Conservation (phyloP, 2,113 vertebrate species). For the Colistium nudipinnis region DNA sequence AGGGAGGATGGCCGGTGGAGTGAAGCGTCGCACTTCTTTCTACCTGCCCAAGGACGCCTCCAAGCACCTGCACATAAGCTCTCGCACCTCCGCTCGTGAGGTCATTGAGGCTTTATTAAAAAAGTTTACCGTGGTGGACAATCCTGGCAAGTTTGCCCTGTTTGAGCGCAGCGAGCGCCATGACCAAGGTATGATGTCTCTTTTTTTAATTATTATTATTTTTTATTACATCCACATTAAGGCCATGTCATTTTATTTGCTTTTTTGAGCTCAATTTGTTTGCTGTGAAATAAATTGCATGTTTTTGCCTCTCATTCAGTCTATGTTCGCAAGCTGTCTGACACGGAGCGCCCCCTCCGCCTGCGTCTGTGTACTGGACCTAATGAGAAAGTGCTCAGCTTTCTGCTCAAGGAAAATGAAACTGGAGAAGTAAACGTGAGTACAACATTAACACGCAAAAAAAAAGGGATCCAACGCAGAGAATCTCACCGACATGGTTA, state of each 20-base stretch:
- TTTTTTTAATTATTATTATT: too few relatives aligned
- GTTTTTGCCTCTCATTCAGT: constrained; percentile 76
- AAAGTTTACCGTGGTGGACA: constrained; percentile 95
- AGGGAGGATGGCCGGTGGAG: constrained; percentile 68
- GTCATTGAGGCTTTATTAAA: constrained; percentile 95
- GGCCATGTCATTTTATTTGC: background rate
- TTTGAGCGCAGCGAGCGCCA: constrained; percentile 95
- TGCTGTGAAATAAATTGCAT: background rate
- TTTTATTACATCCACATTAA: background rate
- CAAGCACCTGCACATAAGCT: constrained; percentile 95
- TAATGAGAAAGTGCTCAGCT: constrained; percentile 90
- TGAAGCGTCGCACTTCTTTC: constrained; percentile 93
- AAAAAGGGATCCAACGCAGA: background rate
- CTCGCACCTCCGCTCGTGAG: constrained; percentile 88
- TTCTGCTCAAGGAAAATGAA: constrained; percentile 95
- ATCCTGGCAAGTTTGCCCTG: constrained; percentile 95
- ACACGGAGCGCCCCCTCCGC: constrained; percentile 87
- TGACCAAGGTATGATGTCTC: constrained; percentile 86
- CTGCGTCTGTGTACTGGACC: constrained; percentile 90
- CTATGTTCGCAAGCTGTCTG: constrained; percentile 88
- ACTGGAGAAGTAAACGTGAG: constrained; percentile 97
- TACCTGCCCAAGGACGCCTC: constrained; percentile 94
- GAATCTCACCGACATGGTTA: background rate
- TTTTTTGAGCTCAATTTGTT: background rate
- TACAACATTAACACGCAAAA: constrained; percentile 37